Evolutionary conservation across 2,113 vertebrate genomes (phyloP), one percentile per base, ranked within the genome.

Genomic region (Daboia siamensis): DNA sequence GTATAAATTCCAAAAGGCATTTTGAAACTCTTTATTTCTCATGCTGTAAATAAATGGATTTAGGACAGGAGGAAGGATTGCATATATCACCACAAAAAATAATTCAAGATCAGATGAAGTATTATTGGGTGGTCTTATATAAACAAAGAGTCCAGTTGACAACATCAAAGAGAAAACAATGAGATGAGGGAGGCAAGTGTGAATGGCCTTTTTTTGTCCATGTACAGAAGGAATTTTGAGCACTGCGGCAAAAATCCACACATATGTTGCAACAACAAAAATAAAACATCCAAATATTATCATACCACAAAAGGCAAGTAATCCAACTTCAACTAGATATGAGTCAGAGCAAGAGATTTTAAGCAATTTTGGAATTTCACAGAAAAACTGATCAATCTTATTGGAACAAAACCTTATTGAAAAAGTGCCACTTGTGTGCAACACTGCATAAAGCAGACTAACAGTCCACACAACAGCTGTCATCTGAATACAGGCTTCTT

Each of bases 11-110:
- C 59, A 24, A 15, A 69, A 52, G 48, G 59, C 59, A 52, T 20
- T 48, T 48, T 90, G 26, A 33, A 90, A 69, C 59, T 90, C 59
- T 44, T 90, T 90, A 51, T 90, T 90, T 51, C 89, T 90, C 59
- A 69, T n/a, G 89, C 46, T 90, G 11, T 90, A 90, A 48, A 90
- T 69, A 48, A 90, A 64, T 26, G 89, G 89, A 90, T 90, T 90
- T 46, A 90, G 9, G 26, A 69, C 11, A 23, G 89, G 29, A 33
- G 89, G 89, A 51, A 90, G 15, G 3, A 90, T 33, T 51, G 89
- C 10, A 69, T 90, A 90, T 44, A 90, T 21, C 24, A 90, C 88
- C 44, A 80, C 69, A 91, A 91, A 85, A 2, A 74, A 13, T 44
- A 85, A 13, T 29, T 91, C 39, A 24, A 29, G 12, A 20, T 46